Percentiles rank a stretch among this genome's conserved stretches.
Evolutionary conservation across 2,797 vertebrate genomes (phyloP).

Genomic region (Acanthurus tractus): DNA sequence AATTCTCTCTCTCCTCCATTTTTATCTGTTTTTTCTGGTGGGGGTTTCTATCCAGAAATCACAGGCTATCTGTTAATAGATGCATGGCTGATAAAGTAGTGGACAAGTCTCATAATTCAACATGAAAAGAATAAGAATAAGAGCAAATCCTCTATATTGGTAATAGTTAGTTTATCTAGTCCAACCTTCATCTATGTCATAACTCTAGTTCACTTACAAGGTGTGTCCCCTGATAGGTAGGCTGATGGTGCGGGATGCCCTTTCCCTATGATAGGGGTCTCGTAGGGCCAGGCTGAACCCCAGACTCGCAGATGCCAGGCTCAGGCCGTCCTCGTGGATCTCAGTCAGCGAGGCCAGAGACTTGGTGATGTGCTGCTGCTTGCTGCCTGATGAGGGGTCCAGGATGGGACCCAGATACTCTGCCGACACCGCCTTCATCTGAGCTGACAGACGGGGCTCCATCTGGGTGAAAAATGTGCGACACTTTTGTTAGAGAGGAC

Average conservation of each 20-base stretch:
- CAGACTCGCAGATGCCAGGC: slow-evolving; percentile 78
- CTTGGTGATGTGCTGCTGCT: slow-evolving; percentile 92
- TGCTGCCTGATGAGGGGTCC: slow-evolving; percentile 86
- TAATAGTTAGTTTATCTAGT: not conserved
- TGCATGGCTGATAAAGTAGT: too few relatives aligned
- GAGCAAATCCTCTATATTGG: not conserved
- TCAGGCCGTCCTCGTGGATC: slow-evolving; percentile 91
- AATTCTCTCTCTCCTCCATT: too few relatives aligned
- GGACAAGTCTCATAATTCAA: too few relatives aligned
- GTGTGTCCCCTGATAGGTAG: slow-evolving; percentile 94
- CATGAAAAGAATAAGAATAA: too few relatives aligned
- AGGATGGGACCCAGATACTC: slow-evolving; percentile 93
- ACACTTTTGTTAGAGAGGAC: slow-evolving; percentile 19
- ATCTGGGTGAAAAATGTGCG: slow-evolving; percentile 77
- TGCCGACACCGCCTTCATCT: slow-evolving; percentile 96
- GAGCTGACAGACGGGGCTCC: slow-evolving; percentile 93
- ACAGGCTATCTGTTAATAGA: too few relatives aligned
- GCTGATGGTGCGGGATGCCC: slow-evolving; percentile 92
- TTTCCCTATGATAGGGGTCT: slow-evolving; percentile 89
- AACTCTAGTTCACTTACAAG: slow-evolving; percentile 88
- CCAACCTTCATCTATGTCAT: not conserved
- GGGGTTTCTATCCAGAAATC: too few relatives aligned
- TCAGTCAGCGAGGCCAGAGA: slow-evolving; percentile 96
- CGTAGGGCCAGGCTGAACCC: slow-evolving; percentile 84
- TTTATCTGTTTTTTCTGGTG: too few relatives aligned